Conservation (phyloP, 37 sponge, comb jelly and placozoan genomes). For the Chondrilla cf. caribensis region DNA sequence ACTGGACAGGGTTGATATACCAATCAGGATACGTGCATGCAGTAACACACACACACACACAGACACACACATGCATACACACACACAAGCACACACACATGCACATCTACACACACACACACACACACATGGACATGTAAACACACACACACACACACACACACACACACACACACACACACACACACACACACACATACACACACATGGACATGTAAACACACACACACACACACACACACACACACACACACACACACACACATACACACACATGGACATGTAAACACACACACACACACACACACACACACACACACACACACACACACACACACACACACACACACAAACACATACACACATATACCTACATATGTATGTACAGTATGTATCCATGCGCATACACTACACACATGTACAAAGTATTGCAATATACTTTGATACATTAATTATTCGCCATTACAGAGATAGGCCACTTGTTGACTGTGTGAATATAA, state of each 20-base stretch:
- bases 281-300: neutral
- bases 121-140: neutral
- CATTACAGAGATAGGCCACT: too few species aligned
- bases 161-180: conserved; percentile 35
- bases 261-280: conserved; percentile 43
- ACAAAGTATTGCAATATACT: too few species aligned
- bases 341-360: neutral
- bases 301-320: neutral
- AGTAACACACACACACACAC: too few species aligned
- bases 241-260: conserved; percentile 44
- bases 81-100: neutral
- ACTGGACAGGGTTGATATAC: too few species aligned
- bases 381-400: too few species aligned
- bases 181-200: conserved; percentile 24
- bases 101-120: neutral
- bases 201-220: conserved; percentile 17
- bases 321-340: neutral
- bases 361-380: too few species aligned
- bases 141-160: conserved; percentile 5
- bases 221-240: conserved; percentile 42
- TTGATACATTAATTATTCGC: neutral
- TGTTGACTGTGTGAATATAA: too few species aligned
- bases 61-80: too few species aligned
- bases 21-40: too few species aligned
- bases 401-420: too few species aligned